A percentile compares a stretch with the other conserved stretches of the same genome.
These are phyloP conservation scores for Atopsyche davidsoni DNA, from an alignment of 1,140 invertebrate species.

Conservation along the genomic window DNA sequence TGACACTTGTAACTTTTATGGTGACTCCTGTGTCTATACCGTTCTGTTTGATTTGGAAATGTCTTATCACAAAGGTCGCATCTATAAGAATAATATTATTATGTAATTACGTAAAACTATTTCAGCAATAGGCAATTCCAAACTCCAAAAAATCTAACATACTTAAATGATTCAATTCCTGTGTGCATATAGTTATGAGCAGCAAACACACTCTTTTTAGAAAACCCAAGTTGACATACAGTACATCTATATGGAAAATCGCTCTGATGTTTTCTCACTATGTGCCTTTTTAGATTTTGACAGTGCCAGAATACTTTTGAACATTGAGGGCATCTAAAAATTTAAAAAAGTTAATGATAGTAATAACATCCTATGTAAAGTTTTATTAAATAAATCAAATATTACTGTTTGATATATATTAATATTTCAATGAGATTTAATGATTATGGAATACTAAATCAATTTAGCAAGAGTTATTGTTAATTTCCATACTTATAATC, in stretches of 20 bases:
- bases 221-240: constrained; percentile 39
- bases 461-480: constrained; percentile 12
- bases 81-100: constrained; percentile 33
- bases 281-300: constrained; percentile 34
- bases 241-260: constrained; percentile 38
- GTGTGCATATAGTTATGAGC: constrained; percentile 45
- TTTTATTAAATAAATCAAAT: constrained; percentile 1
- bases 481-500: constrained; percentile 34
- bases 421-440: background rate
- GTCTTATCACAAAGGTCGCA: constrained; percentile 41
- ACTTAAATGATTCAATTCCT: constrained; percentile 44
- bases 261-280: constrained; percentile 33
- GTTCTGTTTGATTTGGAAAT: constrained; percentile 38
- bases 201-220: constrained; percentile 40
- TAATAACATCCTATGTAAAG: background rate
- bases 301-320: constrained; percentile 29
- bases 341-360: background rate
- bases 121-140: constrained; percentile 9
- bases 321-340: constrained; percentile 31
- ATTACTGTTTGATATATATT: background rate
- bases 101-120: constrained; percentile 7
- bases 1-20: constrained; percentile 45
- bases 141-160: constrained; percentile 11
- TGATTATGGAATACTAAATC: constrained; percentile 1
- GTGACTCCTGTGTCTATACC: constrained; percentile 42